These are phyloP conservation scores for Druceiella hillmani DNA, from an alignment of 2,888 invertebrate genomes.

Conservation along the genomic window DNA sequence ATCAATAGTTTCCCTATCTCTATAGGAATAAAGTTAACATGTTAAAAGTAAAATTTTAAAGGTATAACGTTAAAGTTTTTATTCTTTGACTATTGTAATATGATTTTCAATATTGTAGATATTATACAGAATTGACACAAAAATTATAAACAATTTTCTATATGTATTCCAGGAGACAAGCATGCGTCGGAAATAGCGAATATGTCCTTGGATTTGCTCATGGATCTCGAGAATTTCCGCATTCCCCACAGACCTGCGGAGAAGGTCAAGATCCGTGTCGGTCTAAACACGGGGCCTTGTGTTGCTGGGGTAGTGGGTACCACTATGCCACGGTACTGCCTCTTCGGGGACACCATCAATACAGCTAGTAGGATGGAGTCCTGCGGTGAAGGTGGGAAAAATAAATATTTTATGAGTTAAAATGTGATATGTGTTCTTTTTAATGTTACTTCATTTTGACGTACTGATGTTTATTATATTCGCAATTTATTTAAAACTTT, in stretches of 20 bases:
- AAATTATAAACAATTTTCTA: no score
- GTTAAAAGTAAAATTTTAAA: no score
- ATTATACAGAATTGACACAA: not conserved
- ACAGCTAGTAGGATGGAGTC: slow-evolving; percentile 62
- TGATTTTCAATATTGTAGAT: no score
- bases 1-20: no score
- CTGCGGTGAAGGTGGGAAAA: slow-evolving; percentile 46
- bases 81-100: no score
- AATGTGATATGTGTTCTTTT: no score
- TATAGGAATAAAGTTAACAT: no score
- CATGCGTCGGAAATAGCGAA: slow-evolving; percentile 59
- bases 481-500: no score
- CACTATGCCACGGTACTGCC: slow-evolving; percentile 58
- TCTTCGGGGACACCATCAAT: slow-evolving; percentile 59
- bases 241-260: slow-evolving; percentile 51
- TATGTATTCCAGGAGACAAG: slow-evolving; percentile 37
- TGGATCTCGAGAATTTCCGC: slow-evolving; percentile 44
- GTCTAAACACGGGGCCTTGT: slow-evolving; percentile 59
- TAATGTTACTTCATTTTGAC: no score
- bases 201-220: slow-evolving; percentile 53
- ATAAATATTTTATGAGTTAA: no score
- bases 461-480: no score
- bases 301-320: slow-evolving; percentile 60
- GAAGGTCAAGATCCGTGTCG: slow-evolving; percentile 48
- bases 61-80: no score